Evolutionary conservation across 2,888 invertebrate species (phyloP).

Genomic region (Eulithis testata): DNA sequence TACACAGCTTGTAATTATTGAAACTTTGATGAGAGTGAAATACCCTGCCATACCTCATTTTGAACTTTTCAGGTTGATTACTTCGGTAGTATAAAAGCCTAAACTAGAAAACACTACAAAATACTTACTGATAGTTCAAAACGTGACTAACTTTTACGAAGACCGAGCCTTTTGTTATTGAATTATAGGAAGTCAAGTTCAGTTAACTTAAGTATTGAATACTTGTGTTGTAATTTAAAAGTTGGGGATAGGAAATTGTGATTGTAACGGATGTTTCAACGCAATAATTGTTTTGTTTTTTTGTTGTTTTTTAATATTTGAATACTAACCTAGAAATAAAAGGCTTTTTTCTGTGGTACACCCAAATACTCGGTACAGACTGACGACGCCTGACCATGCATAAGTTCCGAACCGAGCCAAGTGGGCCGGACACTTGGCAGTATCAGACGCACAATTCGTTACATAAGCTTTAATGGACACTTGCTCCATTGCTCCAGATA

Average conservation of each 20-base stretch:
- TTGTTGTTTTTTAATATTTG: too few relatives aligned
- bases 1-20: not conserved
- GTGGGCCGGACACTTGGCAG: slow-evolving; percentile 35
- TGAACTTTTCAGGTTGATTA: not conserved
- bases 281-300: slow-evolving; percentile 11
- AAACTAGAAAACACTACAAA: not conserved
- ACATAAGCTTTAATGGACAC: slow-evolving; percentile 32
- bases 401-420: slow-evolving; percentile 37
- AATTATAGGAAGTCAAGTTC: slow-evolving; percentile 14
- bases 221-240: slow-evolving; percentile 14
- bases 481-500: slow-evolving; percentile 38
- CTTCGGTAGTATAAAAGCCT: not conserved
- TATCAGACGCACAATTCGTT: slow-evolving; percentile 32
- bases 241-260: slow-evolving; percentile 16
- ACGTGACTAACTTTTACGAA: not conserved
- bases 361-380: not conserved
- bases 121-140: not conserved
- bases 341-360: too few relatives aligned
- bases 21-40: not conserved
- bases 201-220: slow-evolving; percentile 25
- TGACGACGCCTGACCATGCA: slow-evolving; percentile 23
- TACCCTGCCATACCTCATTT: too few relatives aligned
- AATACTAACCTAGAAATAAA: too few relatives aligned
- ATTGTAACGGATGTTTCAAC: slow-evolving; percentile 34
- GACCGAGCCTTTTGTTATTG: not conserved